Base-by-base conservation (phyloP, 2,888 invertebrate species). In the Cerastis rubricosa region DNA sequence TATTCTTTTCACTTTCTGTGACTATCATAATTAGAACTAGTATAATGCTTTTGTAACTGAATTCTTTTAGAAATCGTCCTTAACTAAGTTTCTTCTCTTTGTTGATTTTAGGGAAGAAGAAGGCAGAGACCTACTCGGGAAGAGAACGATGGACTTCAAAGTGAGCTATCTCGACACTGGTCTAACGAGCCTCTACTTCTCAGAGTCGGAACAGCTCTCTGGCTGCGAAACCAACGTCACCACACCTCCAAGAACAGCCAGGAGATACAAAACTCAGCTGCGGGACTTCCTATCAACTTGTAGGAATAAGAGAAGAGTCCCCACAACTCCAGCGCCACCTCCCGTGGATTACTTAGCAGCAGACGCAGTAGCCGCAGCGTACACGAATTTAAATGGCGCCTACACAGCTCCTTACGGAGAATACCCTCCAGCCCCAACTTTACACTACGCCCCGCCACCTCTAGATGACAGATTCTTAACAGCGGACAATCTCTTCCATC, bases 71-170 rank as follows among this genome's bases (percentile, higher is more conserved):
- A 64, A 43, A n/a, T 64, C 7, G 3, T 43, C 14, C 40, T 43
- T n/a, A 14, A 17, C 8, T 43, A 22, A 43, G 43, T 43, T 43
- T 64, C 14, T n/a, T 59, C 3, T 17, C 1, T 45, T 74, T 47
- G 2, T 66, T 17, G 71, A 75, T 94, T 97, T 59, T 95, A 99
- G 99, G 98, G 99, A 99, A 94, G 99, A 99, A 95, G 99, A 99
- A 97, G 99, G 99, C 19, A 98, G 99, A 85, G 99, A 99, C 95
- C 97, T 99, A 81, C 97, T 99, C 69, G 99, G 99, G 54, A 99
- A 99, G 95, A 97, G 99, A 85, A 99, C 99, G 11, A 99, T 99
- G 98, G 99, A 99, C 95, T 99, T 99, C 95, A 99, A 99, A 97
- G 99, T 99, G 75, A 99, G 99, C 93, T 99, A 99, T 95, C 97